Percentiles rank a stretch among this genome's conserved stretches.
phyloP scores from a whole-genome alignment of 2,797 vertebrate genomes.

The Acrossocheilus fasciatus region DNA sequence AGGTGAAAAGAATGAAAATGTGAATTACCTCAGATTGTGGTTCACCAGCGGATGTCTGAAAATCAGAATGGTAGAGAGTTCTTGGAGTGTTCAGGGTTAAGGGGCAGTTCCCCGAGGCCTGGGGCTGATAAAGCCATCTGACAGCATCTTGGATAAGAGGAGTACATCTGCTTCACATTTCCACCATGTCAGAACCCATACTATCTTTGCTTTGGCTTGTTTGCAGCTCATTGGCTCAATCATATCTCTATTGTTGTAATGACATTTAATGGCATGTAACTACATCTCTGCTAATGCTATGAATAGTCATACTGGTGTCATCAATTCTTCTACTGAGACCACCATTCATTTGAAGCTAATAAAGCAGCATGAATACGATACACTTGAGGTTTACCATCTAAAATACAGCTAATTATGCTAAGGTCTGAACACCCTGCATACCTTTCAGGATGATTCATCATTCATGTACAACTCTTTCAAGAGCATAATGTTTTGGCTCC shows the following conservation, averaged over 20 bases:
- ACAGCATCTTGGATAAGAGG: slow-evolving; percentile 67
- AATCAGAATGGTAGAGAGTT: slow-evolving; percentile 21
- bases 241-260: slow-evolving; percentile 57
- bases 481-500: neutral
- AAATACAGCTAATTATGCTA: slow-evolving; percentile 17
- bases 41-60: slow-evolving; percentile 23
- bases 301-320: slow-evolving; percentile 30
- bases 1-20: slow-evolving; percentile 15
- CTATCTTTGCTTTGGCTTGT: slow-evolving; percentile 70
- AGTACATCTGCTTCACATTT: slow-evolving; percentile 78
- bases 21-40: slow-evolving; percentile 2
- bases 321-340: neutral
- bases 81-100: slow-evolving; percentile 36
- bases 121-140: slow-evolving; percentile 69
- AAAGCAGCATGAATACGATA: slow-evolving; percentile 6
- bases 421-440: slow-evolving; percentile 5
- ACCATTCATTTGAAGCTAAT: slow-evolving; percentile 7
- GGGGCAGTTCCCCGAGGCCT: slow-evolving; percentile 55
- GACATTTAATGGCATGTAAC: slow-evolving; percentile 62
- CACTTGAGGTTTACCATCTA: slow-evolving; percentile 35
- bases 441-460: slow-evolving; percentile 18
- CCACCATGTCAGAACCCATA: slow-evolving; percentile 61
- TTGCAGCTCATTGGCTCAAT: slow-evolving; percentile 62
- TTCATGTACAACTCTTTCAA: neutral
- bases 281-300: slow-evolving; percentile 27